Percentiles rank a stretch among this genome's conserved stretches.
These are phyloP conservation scores for Cephus nigrinus DNA, from an alignment of 2,888 invertebrate species.

Conservation along the genomic window DNA sequence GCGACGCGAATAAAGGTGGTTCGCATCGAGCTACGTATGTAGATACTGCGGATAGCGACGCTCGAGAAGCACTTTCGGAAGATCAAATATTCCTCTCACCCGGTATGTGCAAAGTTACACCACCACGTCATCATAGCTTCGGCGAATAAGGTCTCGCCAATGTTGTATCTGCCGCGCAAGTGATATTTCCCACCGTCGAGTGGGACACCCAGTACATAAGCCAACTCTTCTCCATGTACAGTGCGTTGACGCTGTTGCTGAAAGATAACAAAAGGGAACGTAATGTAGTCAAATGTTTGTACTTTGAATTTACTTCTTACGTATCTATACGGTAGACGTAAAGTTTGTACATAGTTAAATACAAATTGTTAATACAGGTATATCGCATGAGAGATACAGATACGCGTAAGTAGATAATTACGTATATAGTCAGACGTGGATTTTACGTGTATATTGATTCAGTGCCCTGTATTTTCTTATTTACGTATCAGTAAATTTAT, in stretches of 20 bases:
- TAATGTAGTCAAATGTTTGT: background rate
- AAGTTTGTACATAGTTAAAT: background rate
- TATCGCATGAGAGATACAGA: background rate
- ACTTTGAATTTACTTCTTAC: background rate
- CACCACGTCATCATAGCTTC: conserved; percentile 90
- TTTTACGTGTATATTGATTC: background rate
- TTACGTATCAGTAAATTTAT: background rate
- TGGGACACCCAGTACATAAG: conserved; percentile 89
- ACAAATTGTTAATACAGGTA: background rate
- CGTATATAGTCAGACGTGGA: background rate
- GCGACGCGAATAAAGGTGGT: background rate
- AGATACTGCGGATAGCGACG: background rate
- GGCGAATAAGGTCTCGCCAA: conserved; percentile 82
- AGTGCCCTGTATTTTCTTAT: background rate
- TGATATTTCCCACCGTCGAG: conserved; percentile 77
- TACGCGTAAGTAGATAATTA: background rate
- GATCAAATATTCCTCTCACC: conserved; percentile 70
- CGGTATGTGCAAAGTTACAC: conserved; percentile 90
- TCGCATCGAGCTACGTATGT: conserved; percentile 16
- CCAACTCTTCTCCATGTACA: conserved; percentile 87
- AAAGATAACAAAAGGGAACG: conserved; percentile 18
- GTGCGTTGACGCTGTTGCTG: conserved; percentile 58
- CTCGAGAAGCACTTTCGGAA: conserved; percentile 7
- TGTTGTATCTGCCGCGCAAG: conserved; percentile 79
- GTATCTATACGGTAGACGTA: background rate